These are phyloP conservation scores for Lithosia quadra DNA, from an alignment of 2,888 invertebrate species.

Conservation along the genomic window DNA sequence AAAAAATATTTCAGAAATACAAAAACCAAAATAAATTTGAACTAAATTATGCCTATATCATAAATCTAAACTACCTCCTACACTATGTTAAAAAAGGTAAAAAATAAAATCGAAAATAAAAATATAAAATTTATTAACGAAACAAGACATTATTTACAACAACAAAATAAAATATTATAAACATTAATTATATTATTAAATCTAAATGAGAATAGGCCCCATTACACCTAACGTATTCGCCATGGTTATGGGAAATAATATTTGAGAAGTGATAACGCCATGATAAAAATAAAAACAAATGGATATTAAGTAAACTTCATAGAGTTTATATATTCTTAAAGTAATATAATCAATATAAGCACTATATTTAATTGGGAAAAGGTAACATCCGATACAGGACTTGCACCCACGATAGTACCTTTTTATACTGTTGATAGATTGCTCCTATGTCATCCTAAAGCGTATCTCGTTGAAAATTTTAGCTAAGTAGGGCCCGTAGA, in stretches of 20 bases:
- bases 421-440: neutral
- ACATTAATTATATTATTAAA: conserved; percentile 60
- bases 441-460: neutral
- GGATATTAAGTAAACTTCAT: neutral
- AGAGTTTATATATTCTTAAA: neutral
- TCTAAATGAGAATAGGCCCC: conserved; percentile 72
- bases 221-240: conserved; percentile 30
- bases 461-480: too few species aligned
- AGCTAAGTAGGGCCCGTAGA: too few species aligned
- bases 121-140: conserved; percentile 81
- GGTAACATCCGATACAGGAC: neutral
- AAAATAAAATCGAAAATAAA: conserved; percentile 67
- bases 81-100: conserved; percentile 52
- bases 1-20: neutral
- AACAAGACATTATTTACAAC: conserved; percentile 79
- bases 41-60: too few species aligned
- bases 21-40: neutral
- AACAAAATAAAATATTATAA: conserved; percentile 70
- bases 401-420: neutral
- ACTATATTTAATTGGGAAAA: neutral
- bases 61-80: conserved; percentile 44
- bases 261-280: conserved; percentile 34
- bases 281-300: neutral
- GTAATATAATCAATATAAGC: neutral
- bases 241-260: conserved; percentile 28